These are phyloP conservation scores for Conus canariensis DNA, from an alignment of 2,888 invertebrate species.

Conservation along the genomic window DNA sequence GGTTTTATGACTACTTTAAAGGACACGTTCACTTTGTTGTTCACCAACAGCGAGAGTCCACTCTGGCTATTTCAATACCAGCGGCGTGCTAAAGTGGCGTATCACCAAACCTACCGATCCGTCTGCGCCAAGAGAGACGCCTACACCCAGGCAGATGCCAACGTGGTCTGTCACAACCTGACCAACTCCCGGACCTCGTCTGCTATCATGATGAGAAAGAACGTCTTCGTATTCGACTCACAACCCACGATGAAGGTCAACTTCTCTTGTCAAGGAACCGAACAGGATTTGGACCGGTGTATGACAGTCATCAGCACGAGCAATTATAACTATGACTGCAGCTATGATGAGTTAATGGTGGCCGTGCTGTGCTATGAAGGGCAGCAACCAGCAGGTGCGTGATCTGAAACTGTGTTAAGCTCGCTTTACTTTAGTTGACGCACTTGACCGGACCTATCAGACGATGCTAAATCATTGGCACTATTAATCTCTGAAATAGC, in stretches of 20 bases:
- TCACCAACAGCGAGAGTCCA: slow-evolving; percentile 5
- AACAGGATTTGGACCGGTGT: not conserved
- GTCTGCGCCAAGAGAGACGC: not conserved
- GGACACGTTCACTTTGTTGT: not conserved
- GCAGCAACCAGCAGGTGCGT: not conserved
- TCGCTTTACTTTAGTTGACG: no score
- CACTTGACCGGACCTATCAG: no score
- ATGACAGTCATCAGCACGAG: not conserved
- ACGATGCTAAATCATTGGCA: no score
- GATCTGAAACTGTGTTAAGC: no score
- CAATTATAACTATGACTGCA: not conserved
- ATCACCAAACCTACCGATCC: not conserved
- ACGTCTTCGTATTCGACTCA: not conserved
- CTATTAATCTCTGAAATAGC: no score
- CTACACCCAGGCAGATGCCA: slow-evolving; percentile 13
- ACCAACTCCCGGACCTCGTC: slow-evolving; percentile 9
- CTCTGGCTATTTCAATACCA: slow-evolving; percentile 22
- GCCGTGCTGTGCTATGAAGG: slow-evolving; percentile 29
- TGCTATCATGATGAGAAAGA: not conserved
- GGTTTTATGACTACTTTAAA: no score
- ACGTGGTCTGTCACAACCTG: slow-evolving; percentile 14
- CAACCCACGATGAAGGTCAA: not conserved
- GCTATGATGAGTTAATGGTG: not conserved
- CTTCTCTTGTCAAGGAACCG: slow-evolving; percentile 18
- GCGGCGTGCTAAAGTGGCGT: slow-evolving; percentile 9